Conservation (phyloP, 2,797 vertebrate species). For the Champsocephalus esox region DNA sequence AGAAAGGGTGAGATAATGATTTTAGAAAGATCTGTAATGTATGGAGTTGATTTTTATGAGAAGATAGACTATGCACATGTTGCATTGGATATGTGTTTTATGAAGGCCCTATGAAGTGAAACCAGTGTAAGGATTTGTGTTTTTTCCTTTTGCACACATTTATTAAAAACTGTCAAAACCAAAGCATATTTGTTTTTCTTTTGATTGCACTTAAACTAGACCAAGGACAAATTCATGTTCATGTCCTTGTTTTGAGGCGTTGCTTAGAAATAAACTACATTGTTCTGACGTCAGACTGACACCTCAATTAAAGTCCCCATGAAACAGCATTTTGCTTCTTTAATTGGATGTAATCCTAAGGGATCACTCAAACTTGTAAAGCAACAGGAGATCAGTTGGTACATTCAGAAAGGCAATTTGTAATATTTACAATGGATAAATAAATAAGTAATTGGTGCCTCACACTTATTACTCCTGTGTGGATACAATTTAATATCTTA, state of each 20-base stretch:
- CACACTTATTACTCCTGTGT: not conserved
- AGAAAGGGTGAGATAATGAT: not conserved
- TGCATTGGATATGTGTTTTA: not conserved
- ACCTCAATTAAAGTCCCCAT: conserved; percentile 48
- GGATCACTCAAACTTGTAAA: conserved; percentile 16
- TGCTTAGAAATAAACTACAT: conserved; percentile 34
- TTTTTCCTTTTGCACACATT: not conserved
- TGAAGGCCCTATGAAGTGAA: not conserved
- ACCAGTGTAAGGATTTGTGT: not conserved
- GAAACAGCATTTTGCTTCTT: conserved; percentile 45
- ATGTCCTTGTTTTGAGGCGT: conserved; percentile 15
- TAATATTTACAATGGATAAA: not conserved
- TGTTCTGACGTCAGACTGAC: conserved; percentile 33
- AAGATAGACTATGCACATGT: not conserved
- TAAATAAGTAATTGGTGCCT: not conserved
- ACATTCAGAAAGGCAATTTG: not conserved
- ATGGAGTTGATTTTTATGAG: not conserved
- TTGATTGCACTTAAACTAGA: conserved; percentile 10
- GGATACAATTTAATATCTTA: not conserved
- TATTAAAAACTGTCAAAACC: not conserved
- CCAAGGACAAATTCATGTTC: conserved; percentile 29
- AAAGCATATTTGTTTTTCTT: not conserved
- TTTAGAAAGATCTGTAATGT: not conserved
- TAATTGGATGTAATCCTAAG: conserved; percentile 54
- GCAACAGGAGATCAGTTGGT: not conserved